phyloP scores from a whole-genome alignment of 2,113 vertebrate species.

The Brachionichthys hirsutus region DNA sequence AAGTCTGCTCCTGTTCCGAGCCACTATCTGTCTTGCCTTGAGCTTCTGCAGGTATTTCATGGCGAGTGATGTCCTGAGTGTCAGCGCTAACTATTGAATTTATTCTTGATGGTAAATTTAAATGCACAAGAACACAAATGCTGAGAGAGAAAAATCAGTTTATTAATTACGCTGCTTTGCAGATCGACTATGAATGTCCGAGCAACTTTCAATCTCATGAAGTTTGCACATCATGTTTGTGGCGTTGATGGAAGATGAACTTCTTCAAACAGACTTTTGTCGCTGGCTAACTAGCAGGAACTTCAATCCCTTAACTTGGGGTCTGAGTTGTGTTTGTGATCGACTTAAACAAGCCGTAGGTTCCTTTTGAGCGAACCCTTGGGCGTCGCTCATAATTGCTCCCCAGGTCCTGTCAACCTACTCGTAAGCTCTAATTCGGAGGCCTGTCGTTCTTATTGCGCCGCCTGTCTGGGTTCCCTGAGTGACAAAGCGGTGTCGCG shows the following conservation, averaged over 20 bases:
- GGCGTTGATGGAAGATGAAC: constrained; percentile 40
- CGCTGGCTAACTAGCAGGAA: constrained; percentile 7
- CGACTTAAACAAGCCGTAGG: constrained; percentile 32
- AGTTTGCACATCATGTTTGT: constrained; percentile 25
- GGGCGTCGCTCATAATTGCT: constrained; percentile 52
- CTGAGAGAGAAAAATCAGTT: constrained; percentile 45
- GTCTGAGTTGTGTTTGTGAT: constrained; percentile 27
- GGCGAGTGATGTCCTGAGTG: constrained; percentile 57
- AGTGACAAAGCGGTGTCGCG: constrained; percentile 52
- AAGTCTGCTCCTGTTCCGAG: constrained; percentile 51
- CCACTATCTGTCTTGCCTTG: constrained; percentile 65
- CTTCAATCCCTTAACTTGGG: constrained; percentile 8
- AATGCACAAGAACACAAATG: constrained; percentile 48
- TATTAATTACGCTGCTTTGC: constrained; percentile 45
- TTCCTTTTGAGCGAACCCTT: constrained; percentile 34
- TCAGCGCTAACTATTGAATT: constrained; percentile 54
- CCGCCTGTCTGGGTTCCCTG: constrained; percentile 49
- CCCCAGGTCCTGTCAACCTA: constrained; percentile 49
- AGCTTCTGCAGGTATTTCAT: constrained; percentile 66
- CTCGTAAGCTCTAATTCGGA: constrained; percentile 40
- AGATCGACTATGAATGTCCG: too few relatives aligned
- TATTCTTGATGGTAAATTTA: constrained; percentile 50
- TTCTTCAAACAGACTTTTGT: constrained; percentile 29
- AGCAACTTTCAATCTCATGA: background rate
- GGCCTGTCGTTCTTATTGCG: constrained; percentile 48